Evolutionary conservation across 1,140 invertebrate genomes (phyloP).

Genomic region (Acromyrmex charruanus): DNA sequence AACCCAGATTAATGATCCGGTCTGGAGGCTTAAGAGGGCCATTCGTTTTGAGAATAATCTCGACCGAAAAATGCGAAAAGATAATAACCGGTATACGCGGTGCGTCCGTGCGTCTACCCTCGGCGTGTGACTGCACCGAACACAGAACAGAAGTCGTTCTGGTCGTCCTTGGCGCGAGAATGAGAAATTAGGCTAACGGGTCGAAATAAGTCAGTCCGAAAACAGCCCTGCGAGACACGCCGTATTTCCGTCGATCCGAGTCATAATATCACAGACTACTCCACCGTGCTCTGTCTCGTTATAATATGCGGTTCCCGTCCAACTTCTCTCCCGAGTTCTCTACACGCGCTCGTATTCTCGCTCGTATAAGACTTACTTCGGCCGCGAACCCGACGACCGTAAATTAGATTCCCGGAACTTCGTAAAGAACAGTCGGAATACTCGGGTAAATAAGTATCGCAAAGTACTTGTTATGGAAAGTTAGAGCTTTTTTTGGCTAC

Average conservation of each 20-base stretch:
- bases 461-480: background rate
- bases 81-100: slow-evolving; percentile 66
- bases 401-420: slow-evolving; percentile 46
- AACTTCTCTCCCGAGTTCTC: background rate
- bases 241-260: slow-evolving; percentile 42
- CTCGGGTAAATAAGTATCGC: background rate
- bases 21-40: slow-evolving; percentile 70
- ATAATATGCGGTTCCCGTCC: background rate
- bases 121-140: background rate
- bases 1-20: slow-evolving; percentile 73
- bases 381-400: slow-evolving; percentile 27
- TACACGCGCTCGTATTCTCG: too few species aligned
- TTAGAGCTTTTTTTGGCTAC: background rate
- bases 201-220: slow-evolving; percentile 66
- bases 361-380: slow-evolving; percentile 6
- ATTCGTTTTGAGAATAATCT: slow-evolving; percentile 75
- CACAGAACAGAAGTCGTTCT: slow-evolving; percentile 59
- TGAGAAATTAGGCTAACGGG: slow-evolving; percentile 76
- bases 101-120: slow-evolving; percentile 25
- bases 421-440: slow-evolving; percentile 1
- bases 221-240: slow-evolving; percentile 33
- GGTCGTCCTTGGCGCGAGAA: slow-evolving; percentile 70
- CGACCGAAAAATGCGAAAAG: slow-evolving; percentile 75
- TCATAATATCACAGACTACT: slow-evolving; percentile 35
- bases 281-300: slow-evolving; percentile 15